Percentiles rank a stretch among this genome's conserved stretches.
These are phyloP conservation scores for Natrix natrix DNA, from an alignment of 2,797 vertebrate genomes.

Conservation along the genomic window DNA sequence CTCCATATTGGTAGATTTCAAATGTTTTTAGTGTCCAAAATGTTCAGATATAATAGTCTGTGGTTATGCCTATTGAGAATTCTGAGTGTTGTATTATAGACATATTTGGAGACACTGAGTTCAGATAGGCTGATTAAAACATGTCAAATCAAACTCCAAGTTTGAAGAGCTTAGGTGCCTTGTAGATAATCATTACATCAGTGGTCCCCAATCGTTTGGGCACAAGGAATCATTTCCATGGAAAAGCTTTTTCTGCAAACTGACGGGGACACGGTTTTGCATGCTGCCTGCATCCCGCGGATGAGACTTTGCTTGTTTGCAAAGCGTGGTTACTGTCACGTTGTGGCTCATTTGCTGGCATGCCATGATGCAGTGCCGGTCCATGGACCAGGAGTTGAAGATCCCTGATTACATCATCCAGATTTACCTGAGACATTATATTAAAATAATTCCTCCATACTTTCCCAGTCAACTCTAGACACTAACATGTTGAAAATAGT, in stretches of 20 bases:
- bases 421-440: neutral
- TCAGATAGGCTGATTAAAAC: neutral
- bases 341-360: neutral
- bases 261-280: neutral
- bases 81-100: neutral
- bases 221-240: neutral
- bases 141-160: neutral
- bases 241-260: neutral
- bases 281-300: neutral
- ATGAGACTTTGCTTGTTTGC: neutral
- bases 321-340: no score
- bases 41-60: neutral
- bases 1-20: neutral
- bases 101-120: neutral
- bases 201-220: neutral
- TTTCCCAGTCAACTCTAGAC: neutral
- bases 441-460: neutral
- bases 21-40: neutral
- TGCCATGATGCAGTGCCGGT: neutral
- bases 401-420: neutral
- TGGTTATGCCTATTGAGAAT: neutral
- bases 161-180: neutral
- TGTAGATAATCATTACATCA: no score
- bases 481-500: neutral
- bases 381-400: neutral